Base-by-base conservation (phyloP, 2,888 invertebrate species). In the Agriopis leucophaearia region DNA sequence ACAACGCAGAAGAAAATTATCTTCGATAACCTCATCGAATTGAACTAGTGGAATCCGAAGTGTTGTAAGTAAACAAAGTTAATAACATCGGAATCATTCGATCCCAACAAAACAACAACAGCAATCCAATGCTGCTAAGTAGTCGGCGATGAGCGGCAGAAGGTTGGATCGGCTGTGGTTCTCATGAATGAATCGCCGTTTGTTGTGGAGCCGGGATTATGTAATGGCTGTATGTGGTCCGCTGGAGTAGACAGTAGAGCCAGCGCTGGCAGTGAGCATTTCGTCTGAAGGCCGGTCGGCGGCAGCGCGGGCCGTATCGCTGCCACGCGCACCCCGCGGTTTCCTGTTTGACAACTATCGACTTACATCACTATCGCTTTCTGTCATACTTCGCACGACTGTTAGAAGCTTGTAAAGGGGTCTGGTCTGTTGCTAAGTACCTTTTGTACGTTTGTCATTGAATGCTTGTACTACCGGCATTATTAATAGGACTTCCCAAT, bases 271-370 rank as follows among this genome's bases (percentile, higher is more conserved):
- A 81, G 85, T 85, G 82, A 89, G 85, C 89, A 91, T 90, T 88
- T 89, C 88, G 85, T 66, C 65, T 48, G 75, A 74, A 74, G 73
- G 75, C 74, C 74, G 66, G 45, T 89, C 89, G 88, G 88, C 90
- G 87, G 80, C 84, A 80, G 82, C 85, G 88, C 90, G 88, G 88
- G 88, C 90, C 90, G 87, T 88, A 88, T 87, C 65, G 86, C 66
- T 63, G 72, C 91, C 91, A 90, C 92, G 88, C 91, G 91, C 90
- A 89, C 89, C 88, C 86, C 88, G 86, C 89, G 81, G 86, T 90
- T 93, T 94, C 93, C 93, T 94, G 94, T 91, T 93, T 91, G 91
- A 93, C 93, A 88, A 92, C 93, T 92, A 93, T 92, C 89, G 86
- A 88, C 92, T 92, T 91, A 92, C 92, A 92, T 92, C 92, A 92